Conservation (phyloP, 2,888 invertebrate species). For the Trachelus iudaicus region DNA sequence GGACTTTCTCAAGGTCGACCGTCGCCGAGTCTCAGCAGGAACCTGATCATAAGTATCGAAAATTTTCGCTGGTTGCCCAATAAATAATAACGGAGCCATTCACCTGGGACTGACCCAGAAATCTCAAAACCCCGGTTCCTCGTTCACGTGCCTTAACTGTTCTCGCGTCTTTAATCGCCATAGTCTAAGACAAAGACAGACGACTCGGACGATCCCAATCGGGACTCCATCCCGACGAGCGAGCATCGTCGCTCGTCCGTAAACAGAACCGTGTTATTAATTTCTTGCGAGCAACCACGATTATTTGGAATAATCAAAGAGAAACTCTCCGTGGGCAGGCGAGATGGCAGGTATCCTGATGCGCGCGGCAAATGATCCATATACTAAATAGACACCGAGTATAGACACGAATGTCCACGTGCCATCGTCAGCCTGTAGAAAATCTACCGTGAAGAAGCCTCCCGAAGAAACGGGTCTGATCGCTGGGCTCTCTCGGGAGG, state of each 20-base stretch:
- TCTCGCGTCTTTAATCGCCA: not conserved
- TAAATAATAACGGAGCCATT: not conserved
- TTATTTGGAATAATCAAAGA: constrained; percentile 38
- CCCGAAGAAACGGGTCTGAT: constrained; percentile 27
- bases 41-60: not conserved
- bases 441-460: not conserved
- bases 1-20: not conserved
- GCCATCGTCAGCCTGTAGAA: not conserved
- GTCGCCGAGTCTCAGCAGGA: not conserved
- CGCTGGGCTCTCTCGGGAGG: constrained; percentile 10
- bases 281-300: constrained; percentile 14
- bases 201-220: not conserved
- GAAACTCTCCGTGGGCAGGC: constrained; percentile 42
- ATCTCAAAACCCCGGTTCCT: not conserved
- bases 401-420: not conserved
- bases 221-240: not conserved
- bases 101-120: constrained; percentile 1
- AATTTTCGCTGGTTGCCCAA: not conserved
- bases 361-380: constrained; percentile 40
- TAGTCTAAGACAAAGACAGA: not conserved
- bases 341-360: not conserved
- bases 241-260: not conserved
- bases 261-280: constrained; percentile 19
- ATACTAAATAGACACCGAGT: constrained; percentile 50
- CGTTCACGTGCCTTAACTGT: not conserved